Evolutionary conservation across 2,888 invertebrate species (phyloP), one percentile per base, ranked within the genome.

Genomic region (Mylabris sibirica): DNA sequence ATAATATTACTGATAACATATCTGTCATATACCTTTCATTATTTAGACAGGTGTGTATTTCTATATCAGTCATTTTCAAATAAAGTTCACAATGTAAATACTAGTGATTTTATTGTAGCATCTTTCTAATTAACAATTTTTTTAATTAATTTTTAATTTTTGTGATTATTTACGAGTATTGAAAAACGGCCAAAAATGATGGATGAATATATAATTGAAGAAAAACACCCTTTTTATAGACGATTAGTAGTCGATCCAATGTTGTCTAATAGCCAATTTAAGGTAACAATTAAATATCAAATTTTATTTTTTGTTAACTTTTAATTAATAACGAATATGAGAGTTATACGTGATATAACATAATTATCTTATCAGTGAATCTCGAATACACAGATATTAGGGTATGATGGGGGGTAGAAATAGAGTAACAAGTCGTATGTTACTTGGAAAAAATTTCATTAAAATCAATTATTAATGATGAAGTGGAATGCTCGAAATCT

Each of bases 191-290:
- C 59, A 66, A 80, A 74, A 73, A 83, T 83, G 83, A 82, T 82
- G 83, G 71, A 73, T 17, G 83, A 83, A 77, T 80, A 75, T 68
- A 66, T 77, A 67, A 73, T 81, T 49, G 80, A 79, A 68, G 76
- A 78, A 61, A 78, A 76, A 67, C 80, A 82, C 74, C 82, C 81
- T 8, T 72, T 80, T 63, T 80, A 78, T 72, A 66, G 74, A 49
- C 65, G 74, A 65, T 71, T 82, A 49, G 75, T 76, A 59, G 67
- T 65, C 59, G 68, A 73, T 41, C 79, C 79, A 41, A 78, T 78
- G 78, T 75, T 73, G 38, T 69, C 73, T 20, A 75, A 77, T 74
- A 12, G 64, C 72, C n/a, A 41, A 49, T 4, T 67, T 59, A 71
- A 74, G 76, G 77, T 77, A 71, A 72, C 4, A 49, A 41, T 49